phyloP scores from a whole-genome alignment of 2,113 vertebrate species.

The Picathartes gymnocephalus region DNA sequence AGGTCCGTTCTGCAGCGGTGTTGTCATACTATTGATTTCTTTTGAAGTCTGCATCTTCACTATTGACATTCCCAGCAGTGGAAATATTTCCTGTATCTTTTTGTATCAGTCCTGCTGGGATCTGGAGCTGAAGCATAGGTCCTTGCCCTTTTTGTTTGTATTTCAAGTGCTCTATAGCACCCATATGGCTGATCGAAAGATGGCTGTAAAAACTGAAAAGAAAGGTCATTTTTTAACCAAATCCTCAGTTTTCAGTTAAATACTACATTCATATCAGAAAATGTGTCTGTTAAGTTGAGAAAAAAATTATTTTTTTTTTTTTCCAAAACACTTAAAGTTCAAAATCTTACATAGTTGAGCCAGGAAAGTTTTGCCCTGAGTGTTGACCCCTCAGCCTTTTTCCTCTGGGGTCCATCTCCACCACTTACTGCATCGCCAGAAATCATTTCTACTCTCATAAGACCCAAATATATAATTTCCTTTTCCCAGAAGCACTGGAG shows the following conservation, averaged over 20 bases:
- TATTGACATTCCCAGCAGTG: slow-evolving; percentile 39
- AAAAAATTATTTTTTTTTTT: neutral
- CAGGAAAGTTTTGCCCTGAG: neutral
- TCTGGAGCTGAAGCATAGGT: neutral
- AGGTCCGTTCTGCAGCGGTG: neutral
- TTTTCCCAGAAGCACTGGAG: neutral
- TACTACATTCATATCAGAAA: neutral
- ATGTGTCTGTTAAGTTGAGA: neutral
- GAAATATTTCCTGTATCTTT: slow-evolving; percentile 28
- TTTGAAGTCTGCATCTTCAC: slow-evolving; percentile 35
- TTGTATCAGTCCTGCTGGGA: neutral
- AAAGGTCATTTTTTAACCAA: neutral
- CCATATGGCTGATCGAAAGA: neutral
- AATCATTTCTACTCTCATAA: neutral
- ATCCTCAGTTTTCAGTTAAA: neutral
- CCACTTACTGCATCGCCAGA: neutral
- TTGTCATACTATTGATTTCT: slow-evolving; percentile 52
- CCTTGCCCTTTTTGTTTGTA: neutral
- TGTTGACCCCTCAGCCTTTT: neutral
- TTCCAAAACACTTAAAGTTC: neutral
- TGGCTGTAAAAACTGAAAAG: neutral
- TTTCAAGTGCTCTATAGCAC: neutral
- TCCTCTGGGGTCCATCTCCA: neutral
- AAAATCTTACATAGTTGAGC: neutral
- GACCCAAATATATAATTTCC: neutral